Base-by-base conservation (phyloP, 2,888 invertebrate genomes). In the Conchocele bisecta region DNA sequence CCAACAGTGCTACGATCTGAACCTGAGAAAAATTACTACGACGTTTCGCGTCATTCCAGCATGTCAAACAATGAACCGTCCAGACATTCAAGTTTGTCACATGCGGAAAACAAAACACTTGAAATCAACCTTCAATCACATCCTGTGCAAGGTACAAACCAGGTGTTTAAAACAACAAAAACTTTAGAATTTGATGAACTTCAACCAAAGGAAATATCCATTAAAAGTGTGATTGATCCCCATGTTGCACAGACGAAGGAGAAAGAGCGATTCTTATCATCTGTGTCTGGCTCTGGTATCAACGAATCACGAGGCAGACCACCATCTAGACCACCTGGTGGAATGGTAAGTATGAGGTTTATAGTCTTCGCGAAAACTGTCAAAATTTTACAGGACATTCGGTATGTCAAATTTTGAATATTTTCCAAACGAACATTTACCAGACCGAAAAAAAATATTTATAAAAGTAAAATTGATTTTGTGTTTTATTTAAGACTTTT, bases 1-100 rank as follows among this genome's bases (percentile, higher is more conserved):
- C 63, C 71, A 35, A 82, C 79, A 17, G 73, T 78, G n/a, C 70
- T 61, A 48, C 77, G 75, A 59, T 83, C 83, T 20, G 78, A 77
- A 42, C 79, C 74, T 13, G 74, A 67, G 13, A 82, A 78, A 61
- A 83, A 83, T 51, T 82, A 83, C 57, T 82, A 82, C 37, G 82
- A 82, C 60, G 53, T 83, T 22, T 75, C 83, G 0, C 61, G 82
- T 42, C 75, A 75, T 46, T 71, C 71, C 17, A 71, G 64, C 24
- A 50, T 59, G 65, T 70, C 66, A 48, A 73, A 68, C 57, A 28
- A 50, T 39, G 41, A 39, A 24, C 28, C 31, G 5, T 11, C 26
- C 17, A 29, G 33, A 44, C 41, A 17, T 26, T 58, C 31, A 48
- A 66, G 26, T 26, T 37, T 64, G 17, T 35, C 46, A 41, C 26